phyloP scores from a whole-genome alignment of 2,797 vertebrate genomes.

The Alcedo quadribrachys region DNA sequence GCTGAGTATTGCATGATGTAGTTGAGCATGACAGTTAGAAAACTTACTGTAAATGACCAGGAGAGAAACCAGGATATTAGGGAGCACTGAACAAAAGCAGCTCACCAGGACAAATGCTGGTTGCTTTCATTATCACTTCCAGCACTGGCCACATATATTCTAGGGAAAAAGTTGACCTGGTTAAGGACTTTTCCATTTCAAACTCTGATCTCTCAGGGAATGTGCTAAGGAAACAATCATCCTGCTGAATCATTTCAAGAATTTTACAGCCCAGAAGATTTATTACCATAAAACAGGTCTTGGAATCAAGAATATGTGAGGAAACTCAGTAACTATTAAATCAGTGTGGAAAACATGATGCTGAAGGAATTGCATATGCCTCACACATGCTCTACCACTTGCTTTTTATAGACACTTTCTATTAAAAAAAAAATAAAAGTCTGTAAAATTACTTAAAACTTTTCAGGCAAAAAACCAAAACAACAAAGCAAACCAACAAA shows the following conservation, averaged over 20 bases:
- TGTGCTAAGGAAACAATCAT: conserved; percentile 11
- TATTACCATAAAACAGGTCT: conserved; percentile 43
- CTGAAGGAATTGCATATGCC: conserved; percentile 54
- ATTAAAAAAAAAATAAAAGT: conserved; percentile 23
- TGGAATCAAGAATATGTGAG: conserved; percentile 41
- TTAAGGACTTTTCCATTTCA: conserved; percentile 43
- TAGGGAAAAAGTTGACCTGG: not conserved
- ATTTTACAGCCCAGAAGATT: conserved; percentile 56
- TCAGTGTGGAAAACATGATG: conserved; percentile 60
- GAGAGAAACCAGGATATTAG: not conserved
- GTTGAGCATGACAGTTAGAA: not conserved
- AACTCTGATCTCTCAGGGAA: conserved; percentile 3
- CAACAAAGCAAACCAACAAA: too few species aligned
- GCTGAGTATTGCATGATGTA: not conserved
- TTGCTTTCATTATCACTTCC: not conserved
- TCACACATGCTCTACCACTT: conserved; percentile 26
- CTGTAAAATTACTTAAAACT: not conserved
- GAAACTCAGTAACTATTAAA: conserved; percentile 63
- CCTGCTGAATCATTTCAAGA: conserved; percentile 55
- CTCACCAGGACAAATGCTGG: not conserved
- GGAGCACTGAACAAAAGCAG: not conserved
- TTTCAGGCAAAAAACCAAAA: not conserved
- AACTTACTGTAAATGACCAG: not conserved
- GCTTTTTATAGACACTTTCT: not conserved
- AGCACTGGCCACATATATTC: not conserved